Evolutionary conservation across 2,113 vertebrate species (phyloP).

Genomic region (Zosterops borbonicus): DNA sequence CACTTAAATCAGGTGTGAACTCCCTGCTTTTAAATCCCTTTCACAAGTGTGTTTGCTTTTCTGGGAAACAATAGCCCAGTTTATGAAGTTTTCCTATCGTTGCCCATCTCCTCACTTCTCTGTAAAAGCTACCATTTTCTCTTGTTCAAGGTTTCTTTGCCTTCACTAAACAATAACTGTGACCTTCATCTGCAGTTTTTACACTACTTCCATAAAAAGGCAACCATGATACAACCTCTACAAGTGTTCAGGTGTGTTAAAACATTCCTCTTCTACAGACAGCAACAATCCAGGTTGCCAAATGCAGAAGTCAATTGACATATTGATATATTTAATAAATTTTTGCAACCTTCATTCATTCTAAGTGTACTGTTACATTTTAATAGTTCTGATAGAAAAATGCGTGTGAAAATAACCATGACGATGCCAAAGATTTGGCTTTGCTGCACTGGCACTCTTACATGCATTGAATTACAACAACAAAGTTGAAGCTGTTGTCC

Average conservation of each 20-base stretch:
- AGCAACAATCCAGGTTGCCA: not conserved
- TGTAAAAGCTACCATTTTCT: not conserved
- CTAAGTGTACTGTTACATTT: not conserved
- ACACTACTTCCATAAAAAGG: not conserved
- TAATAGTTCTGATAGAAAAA: not conserved
- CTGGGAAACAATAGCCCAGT: not conserved
- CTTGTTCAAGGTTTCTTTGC: not conserved
- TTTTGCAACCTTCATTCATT: not conserved
- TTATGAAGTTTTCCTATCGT: not conserved
- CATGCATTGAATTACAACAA: not conserved
- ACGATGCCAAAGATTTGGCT: not conserved
- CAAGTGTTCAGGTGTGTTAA: not conserved
- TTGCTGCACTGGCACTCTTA: not conserved
- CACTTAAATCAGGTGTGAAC: not conserved
- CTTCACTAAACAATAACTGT: not conserved
- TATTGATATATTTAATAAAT: not conserved
- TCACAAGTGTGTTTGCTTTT: not conserved
- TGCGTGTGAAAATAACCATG: rapidly evolving
- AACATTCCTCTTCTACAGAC: not conserved
- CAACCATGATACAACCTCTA: not conserved
- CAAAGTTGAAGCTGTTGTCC: not conserved
- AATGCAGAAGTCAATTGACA: rapidly evolving
- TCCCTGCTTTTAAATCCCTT: not conserved
- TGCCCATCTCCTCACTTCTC: not conserved
- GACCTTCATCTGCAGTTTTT: not conserved